These are phyloP conservation scores for Coenonympha glycerion DNA, from an alignment of 2,888 invertebrate genomes.

Conservation along the genomic window DNA sequence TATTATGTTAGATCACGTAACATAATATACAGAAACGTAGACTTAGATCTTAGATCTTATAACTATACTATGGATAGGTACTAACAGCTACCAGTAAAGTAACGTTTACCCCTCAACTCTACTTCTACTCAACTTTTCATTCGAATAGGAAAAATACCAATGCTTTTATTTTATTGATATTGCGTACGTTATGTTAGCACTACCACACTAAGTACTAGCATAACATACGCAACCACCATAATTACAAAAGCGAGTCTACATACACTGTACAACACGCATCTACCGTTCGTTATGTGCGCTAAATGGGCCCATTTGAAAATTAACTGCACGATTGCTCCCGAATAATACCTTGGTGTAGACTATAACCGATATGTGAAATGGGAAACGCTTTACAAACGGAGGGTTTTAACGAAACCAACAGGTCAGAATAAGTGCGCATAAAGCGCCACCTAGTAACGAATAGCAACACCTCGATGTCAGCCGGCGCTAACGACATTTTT, in stretches of 20 bases:
- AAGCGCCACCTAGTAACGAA: conserved; percentile 44
- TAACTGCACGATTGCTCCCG: conserved; percentile 67
- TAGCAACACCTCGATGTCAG: conserved; percentile 32
- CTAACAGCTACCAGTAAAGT: too few species aligned
- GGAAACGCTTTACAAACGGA: conserved; percentile 42
- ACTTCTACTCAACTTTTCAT: too few species aligned
- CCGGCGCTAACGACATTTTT: neutral
- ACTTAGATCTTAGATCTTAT: too few species aligned
- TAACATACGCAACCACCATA: conserved; percentile 37
- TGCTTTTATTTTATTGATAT: conserved; percentile 26
- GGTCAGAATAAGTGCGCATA: neutral
- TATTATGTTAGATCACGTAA: too few species aligned
- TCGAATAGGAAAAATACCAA: conserved; percentile 24
- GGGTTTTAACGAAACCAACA: conserved; percentile 29
- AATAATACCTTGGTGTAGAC: conserved; percentile 54
- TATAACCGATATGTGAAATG: conserved; percentile 37
- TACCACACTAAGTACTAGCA: conserved; percentile 44
- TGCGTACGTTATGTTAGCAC: too few species aligned
- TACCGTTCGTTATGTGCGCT: conserved; percentile 59
- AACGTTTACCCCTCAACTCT: too few species aligned
- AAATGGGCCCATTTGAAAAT: conserved; percentile 68
- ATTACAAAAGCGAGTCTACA: conserved; percentile 46
- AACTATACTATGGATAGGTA: too few species aligned
- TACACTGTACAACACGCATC: too few species aligned
- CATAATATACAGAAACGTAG: too few species aligned